Conservation (phyloP, 1,140 invertebrate species). For the Rhysida immarginata region DNA sequence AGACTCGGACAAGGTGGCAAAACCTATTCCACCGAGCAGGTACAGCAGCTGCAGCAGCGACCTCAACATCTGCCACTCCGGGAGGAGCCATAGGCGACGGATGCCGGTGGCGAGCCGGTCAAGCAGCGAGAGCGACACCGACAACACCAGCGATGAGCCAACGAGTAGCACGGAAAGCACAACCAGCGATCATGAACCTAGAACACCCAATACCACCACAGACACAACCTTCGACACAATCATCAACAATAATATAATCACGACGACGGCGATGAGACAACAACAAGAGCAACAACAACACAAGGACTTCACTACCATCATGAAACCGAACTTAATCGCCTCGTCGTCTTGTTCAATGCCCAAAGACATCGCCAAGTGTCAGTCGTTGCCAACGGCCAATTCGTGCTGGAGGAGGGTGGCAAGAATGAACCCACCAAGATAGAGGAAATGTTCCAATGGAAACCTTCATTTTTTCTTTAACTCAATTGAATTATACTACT, state of each 20-base stretch:
- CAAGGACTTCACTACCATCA: too few species aligned
- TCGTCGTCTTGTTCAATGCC: neutral
- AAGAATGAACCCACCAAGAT: too few species aligned
- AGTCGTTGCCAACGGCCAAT: too few species aligned
- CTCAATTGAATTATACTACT: too few species aligned
- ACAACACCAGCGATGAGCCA: neutral
- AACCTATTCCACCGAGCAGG: neutral
- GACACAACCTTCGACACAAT: too few species aligned
- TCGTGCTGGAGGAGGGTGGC: too few species aligned
- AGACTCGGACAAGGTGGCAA: neutral
- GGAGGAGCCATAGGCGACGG: neutral
- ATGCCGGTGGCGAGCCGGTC: neutral
- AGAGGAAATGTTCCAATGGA: too few species aligned
- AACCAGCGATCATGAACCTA: neutral
- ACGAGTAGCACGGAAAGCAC: neutral
- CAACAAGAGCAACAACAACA: too few species aligned
- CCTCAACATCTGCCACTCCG: neutral
- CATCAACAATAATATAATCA: too few species aligned
- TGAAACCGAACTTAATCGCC: neutral
- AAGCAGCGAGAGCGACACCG: neutral
- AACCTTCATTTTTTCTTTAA: too few species aligned
- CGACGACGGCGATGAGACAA: too few species aligned
- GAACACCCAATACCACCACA: constrained; percentile 33
- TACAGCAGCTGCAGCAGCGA: neutral
- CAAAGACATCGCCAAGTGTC: too few species aligned